Conservation (phyloP, 2,888 invertebrate species). For the Eristalis arbustorum region DNA sequence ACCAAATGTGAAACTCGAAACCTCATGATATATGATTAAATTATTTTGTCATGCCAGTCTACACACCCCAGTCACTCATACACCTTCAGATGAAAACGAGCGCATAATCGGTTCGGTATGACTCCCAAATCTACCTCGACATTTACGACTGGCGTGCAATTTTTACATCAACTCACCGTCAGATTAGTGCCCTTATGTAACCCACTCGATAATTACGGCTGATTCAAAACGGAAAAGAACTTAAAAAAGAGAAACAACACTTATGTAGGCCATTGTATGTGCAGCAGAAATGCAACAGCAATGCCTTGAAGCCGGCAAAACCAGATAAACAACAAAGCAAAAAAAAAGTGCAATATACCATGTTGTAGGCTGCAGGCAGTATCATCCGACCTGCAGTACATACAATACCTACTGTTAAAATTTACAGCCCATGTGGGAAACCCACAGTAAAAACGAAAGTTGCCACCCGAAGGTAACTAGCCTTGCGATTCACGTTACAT, state of each 20-base stretch:
- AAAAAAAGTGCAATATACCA: not conserved
- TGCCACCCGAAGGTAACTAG: not conserved
- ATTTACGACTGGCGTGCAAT: not conserved
- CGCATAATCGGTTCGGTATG: not conserved
- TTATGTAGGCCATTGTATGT: not conserved
- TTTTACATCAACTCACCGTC: not conserved
- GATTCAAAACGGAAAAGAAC: not conserved
- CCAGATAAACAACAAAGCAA: not conserved
- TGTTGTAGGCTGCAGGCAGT: not conserved
- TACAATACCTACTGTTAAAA: not conserved
- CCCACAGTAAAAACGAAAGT: not conserved
- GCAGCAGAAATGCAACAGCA: not conserved
- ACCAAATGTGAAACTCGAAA: not conserved
- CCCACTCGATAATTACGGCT: not conserved
- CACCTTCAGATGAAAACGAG: not conserved
- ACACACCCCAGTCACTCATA: not conserved
- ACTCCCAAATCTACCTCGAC: not conserved
- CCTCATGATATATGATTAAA: not conserved
- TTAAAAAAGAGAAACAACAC: not conserved
- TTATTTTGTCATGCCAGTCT: not conserved
- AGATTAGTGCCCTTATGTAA: not conserved
- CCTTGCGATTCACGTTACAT: not conserved
- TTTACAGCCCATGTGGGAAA: not conserved
- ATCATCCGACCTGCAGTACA: not conserved
- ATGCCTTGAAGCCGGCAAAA: not conserved